Evolutionary conservation across 2,888 invertebrate species (phyloP), one percentile per base, ranked within the genome.

Genomic region (Synergus gifuensis): DNA sequence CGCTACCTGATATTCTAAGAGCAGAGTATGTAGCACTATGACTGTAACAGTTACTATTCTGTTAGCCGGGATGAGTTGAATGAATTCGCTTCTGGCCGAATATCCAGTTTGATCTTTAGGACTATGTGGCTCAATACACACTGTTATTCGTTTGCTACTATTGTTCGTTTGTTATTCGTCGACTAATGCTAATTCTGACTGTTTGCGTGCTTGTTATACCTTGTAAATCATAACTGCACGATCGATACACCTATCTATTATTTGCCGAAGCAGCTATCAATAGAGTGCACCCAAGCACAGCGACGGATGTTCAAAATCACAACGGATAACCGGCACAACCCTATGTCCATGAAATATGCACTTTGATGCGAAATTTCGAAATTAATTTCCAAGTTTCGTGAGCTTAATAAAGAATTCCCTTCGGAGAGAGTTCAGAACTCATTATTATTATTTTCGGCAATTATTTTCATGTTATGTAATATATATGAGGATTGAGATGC

Each of bases 41-140:
- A 36, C 36, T 36, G 36, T 5, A 36, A 36, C 36, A 63, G 63
- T 8, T n/a, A 54, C n/a, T 69, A 44, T 22, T 14, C 42, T 49
- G 16, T 14, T 69, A 22, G 49, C 28, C 46, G 22, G 22, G 18
- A 66, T 44, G 11, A 69, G 28, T 69, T 16, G 36, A 69, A 69
- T 69, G 36, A 69, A 69, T 69, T 49, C 49, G 69, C 58, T 69
- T 64, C 67, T 76, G 67, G 44, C 76, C 69, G 78, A 67, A 79
- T 67, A 28, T 66, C 44, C 18, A 22, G 73, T 76, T 73, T 44
- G 8, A 46, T n/a, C 9, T 58, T 9, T 58, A 9, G 18, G 7
- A 69, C 69, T 18, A 69, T 69, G 69, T 69, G 28, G 69, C 28
- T 46, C 46, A 46, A 7, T 14, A 67, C 46, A 22, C 16, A 69